Evolutionary conservation across 2,888 invertebrate genomes (phyloP).

Genomic region (Archips xylosteana): DNA sequence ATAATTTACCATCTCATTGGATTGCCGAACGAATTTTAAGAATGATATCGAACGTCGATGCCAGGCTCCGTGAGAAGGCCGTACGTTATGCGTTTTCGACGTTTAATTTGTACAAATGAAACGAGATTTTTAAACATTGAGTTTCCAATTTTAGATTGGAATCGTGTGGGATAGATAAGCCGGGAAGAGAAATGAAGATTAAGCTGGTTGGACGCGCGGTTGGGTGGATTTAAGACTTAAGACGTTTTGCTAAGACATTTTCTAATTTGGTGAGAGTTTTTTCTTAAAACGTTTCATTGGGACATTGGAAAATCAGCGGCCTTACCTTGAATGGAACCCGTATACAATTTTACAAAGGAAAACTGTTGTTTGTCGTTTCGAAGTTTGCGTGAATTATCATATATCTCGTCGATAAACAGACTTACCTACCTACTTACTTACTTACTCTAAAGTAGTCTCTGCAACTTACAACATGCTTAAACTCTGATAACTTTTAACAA

Average conservation of each 20-base stretch:
- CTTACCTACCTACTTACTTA: too few species aligned
- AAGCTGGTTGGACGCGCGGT: slow-evolving; percentile 26
- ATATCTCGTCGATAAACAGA: neutral
- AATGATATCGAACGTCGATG: slow-evolving; percentile 26
- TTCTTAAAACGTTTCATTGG: slow-evolving; percentile 15
- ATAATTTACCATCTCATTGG: slow-evolving; percentile 44
- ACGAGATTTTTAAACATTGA: slow-evolving; percentile 34
- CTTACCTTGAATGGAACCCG: neutral
- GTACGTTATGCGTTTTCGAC: slow-evolving; percentile 29
- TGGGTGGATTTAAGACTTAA: slow-evolving; percentile 23
- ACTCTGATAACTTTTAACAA: too few species aligned
- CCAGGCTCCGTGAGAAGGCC: slow-evolving; percentile 10
- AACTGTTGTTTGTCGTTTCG: neutral
- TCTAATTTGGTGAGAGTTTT: slow-evolving; percentile 21
- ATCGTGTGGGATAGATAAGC: slow-evolving; percentile 36
- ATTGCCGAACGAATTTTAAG: slow-evolving; percentile 34
- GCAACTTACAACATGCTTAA: too few species aligned
- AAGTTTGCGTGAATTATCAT: neutral
- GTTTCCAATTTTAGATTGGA: slow-evolving; percentile 39
- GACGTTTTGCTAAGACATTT: slow-evolving; percentile 26
- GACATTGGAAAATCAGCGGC: neutral
- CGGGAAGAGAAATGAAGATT: slow-evolving; percentile 35
- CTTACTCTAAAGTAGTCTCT: too few species aligned
- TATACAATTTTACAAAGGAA: neutral
- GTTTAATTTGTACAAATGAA: slow-evolving; percentile 40